Conservation (phyloP, 1,140 invertebrate species). For the Eubasilissa regina region DNA sequence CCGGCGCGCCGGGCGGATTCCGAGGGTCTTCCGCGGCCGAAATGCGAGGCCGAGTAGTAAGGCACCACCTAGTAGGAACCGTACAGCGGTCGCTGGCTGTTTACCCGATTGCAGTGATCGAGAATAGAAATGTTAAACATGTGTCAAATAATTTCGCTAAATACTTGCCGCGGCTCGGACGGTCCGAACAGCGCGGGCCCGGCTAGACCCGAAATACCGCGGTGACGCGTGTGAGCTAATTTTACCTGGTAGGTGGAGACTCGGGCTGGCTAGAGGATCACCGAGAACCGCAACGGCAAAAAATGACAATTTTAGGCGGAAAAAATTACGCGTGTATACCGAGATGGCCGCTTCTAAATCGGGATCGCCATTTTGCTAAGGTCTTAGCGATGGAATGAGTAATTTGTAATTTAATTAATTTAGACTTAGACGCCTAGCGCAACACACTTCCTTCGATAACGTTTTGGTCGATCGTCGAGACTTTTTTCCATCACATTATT, state of each 20-base stretch:
- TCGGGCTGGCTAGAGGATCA: neutral
- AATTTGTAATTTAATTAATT: no score
- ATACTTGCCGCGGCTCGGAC: constrained; percentile 20
- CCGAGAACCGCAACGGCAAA: no score
- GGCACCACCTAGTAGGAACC: neutral
- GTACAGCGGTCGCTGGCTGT: neutral
- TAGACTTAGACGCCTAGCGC: no score
- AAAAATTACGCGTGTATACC: no score
- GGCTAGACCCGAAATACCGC: constrained; percentile 29
- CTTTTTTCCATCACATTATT: no score
- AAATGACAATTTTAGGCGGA: no score
- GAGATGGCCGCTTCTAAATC: no score
- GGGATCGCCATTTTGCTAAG: no score
- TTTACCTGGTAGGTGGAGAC: constrained; percentile 13
- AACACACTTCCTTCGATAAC: no score
- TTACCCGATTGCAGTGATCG: neutral
- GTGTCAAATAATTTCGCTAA: constrained; percentile 22
- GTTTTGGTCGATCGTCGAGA: no score
- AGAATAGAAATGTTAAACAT: neutral
- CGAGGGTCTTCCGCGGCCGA: neutral
- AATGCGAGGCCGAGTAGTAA: no score
- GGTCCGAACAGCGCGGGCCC: constrained; percentile 13
- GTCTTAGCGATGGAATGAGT: no score
- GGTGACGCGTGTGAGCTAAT: constrained; percentile 39
- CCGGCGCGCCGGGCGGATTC: neutral